Conservation (phyloP, 2,797 vertebrate species). For the Bucorvus abyssinicus region DNA sequence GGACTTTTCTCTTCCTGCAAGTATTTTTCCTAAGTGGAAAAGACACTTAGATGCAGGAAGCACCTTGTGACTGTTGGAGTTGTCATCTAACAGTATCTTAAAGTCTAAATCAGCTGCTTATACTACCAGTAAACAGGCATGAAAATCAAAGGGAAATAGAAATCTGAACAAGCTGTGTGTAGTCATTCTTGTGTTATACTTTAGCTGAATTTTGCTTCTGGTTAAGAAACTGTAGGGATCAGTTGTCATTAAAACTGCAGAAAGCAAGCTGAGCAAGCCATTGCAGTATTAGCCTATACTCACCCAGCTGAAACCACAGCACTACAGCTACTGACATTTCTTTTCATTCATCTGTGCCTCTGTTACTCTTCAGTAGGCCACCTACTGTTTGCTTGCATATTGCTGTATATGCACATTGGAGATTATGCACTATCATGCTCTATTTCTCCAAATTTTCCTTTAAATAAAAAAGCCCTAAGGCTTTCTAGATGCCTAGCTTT, state of each 20-base stretch:
- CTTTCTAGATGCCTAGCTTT: not conserved
- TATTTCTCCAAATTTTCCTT: constrained; percentile 13
- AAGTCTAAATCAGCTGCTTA: not conserved
- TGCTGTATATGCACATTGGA: not conserved
- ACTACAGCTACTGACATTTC: constrained; percentile 1
- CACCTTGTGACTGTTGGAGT: not conserved
- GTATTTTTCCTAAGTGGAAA: not conserved
- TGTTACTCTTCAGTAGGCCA: not conserved
- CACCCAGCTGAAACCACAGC: constrained; percentile 36
- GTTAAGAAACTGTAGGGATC: constrained; percentile 2
- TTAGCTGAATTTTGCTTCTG: constrained; percentile 26
- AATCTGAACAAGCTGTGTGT: not conserved
- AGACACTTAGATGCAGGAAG: not conserved
- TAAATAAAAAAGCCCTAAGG: not conserved
- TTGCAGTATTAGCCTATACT: constrained; percentile 3
- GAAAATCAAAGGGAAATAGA: constrained; percentile 24
- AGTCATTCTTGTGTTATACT: not conserved
- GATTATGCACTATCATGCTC: constrained; percentile 13
- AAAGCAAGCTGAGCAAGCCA: constrained; percentile 50
- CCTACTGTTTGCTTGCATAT: constrained; percentile 6
- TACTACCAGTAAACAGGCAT: not conserved
- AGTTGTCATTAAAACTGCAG: constrained; percentile 46
- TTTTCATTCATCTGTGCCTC: constrained; percentile 29
- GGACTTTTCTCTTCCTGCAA: not conserved
- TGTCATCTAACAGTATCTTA: not conserved